Evolutionary conservation across 2,888 invertebrate species (phyloP).

Genomic region (Priocnemis perturbator): DNA sequence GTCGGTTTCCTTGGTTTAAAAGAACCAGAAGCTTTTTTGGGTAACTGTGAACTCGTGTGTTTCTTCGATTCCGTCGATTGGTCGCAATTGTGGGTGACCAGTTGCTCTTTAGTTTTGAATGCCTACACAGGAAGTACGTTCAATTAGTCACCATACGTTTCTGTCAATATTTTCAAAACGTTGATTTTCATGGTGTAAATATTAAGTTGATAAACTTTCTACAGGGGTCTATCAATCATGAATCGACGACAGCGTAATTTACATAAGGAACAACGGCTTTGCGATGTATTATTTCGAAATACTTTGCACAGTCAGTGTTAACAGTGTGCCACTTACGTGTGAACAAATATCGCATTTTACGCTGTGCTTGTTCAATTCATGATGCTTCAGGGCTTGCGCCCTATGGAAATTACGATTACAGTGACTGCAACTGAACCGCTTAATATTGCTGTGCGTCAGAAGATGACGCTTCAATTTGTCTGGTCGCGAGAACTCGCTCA

Average conservation of each 20-base stretch:
- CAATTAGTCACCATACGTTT: background rate
- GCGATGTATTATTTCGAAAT: too few species aligned
- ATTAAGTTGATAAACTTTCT: background rate
- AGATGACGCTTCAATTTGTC: constrained; percentile 81
- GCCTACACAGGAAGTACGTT: constrained; percentile 49
- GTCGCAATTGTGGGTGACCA: constrained; percentile 69
- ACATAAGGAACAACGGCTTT: too few species aligned
- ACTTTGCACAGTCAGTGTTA: too few species aligned
- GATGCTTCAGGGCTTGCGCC: constrained; percentile 71
- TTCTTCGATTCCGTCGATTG: constrained; percentile 64
- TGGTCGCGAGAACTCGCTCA: constrained; percentile 81
- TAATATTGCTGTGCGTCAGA: constrained; percentile 78
- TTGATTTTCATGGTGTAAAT: background rate
- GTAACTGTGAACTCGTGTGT: constrained; percentile 66
- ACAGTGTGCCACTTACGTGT: constrained; percentile 58
- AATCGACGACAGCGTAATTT: too few species aligned
- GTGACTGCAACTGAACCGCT: constrained; percentile 69
- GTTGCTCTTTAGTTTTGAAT: constrained; percentile 70
- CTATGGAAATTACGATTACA: constrained; percentile 71
- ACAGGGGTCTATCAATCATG: too few species aligned
- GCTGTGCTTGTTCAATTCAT: constrained; percentile 69
- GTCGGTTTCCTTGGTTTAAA: constrained; percentile 71
- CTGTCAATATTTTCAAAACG: background rate
- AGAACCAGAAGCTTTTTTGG: constrained; percentile 70
- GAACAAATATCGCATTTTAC: constrained; percentile 71